Evolutionary conservation across 1,140 invertebrate species (phyloP), one percentile per base, ranked within the genome.

Genomic region (Cotesia typhae): DNA sequence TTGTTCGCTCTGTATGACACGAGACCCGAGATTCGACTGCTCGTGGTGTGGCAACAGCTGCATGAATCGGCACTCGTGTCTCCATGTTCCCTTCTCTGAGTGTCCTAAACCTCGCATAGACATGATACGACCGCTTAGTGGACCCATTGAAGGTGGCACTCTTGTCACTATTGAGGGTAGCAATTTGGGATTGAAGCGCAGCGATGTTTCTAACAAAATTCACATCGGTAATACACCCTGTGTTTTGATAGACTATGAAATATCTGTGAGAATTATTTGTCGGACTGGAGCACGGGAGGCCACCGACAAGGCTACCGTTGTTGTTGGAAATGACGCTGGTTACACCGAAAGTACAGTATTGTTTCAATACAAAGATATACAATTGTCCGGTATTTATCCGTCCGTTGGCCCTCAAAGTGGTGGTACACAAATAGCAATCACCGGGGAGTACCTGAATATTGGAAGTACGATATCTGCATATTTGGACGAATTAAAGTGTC

Each of bases 131-230:
- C 98, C 98, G 0, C 81, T 96, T 28, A 96, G 94, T 83, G 98
- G 98, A 10, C 98, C 97, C 7, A 91, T 97, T 63, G 95, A 98
- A 89, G 98, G 98, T 36, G 98, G 98, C 1, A 99, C 98, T 20
- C 84, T 96, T 41, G 92, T 99, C 0, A 98, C 96, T 5, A 98
- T 99, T 71, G 93, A 95, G 88, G 98, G 98, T 5, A 94, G 95
- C 80, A 98, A 99, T 88, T 89, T 99, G 35, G 98, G 98, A 0
- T 89, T 97, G 63, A 92, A 92, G 74, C 91, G 94, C 78, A 92
- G 94, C 79, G 97, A 99, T 85, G 95, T 99, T 0, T 88, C 90
- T 52, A 95, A 94, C 12, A 96, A 96, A 89, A 95, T 99, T 69
- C 91, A 92, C 5, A 97, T 99, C 79, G 97, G 95, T 1, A 92